Percentiles rank a stretch among this genome's conserved stretches.
phyloP scores from a whole-genome alignment of 2,888 invertebrate species.

The Zootermopsis nevadensis region DNA sequence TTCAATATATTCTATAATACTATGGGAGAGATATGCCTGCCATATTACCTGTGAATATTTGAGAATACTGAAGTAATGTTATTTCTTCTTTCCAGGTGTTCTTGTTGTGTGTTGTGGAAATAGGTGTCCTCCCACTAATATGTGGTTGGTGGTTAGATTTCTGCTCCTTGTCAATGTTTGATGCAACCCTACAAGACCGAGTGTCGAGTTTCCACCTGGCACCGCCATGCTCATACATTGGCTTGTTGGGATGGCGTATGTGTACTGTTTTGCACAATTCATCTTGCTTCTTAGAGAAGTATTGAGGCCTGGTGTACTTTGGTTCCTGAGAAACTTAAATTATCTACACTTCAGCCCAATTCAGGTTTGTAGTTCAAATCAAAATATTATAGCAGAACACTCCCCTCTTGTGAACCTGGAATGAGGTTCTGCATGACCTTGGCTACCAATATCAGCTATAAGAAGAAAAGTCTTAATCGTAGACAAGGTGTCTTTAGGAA shows the following conservation, averaged over 20 bases:
- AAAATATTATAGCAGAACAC: no score
- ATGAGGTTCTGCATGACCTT: no score
- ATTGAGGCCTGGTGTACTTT: constrained; percentile 94
- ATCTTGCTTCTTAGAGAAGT: constrained; percentile 93
- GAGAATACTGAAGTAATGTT: constrained; percentile 54
- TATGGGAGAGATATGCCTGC: no score
- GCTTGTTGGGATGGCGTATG: constrained; percentile 99
- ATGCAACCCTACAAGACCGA: constrained; percentile 88
- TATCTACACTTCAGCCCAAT: constrained; percentile 99
- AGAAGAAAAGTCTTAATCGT: no score
- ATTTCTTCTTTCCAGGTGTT: constrained; percentile 77
- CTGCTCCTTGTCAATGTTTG: constrained; percentile 93
- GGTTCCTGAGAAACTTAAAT: constrained; percentile 98
- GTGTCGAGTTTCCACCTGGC: constrained; percentile 86
- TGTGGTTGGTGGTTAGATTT: constrained; percentile 99
- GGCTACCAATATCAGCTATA: no score
- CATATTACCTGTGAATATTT: no score
- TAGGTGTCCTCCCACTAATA: constrained; percentile 94
- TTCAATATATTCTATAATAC: no score
- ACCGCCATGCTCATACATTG: constrained; percentile 99
- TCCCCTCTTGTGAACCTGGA: no score
- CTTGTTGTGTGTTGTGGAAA: constrained; percentile 94
- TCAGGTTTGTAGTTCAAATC: constrained; percentile 69
- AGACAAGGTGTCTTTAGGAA: no score
- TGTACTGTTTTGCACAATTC: constrained; percentile 99